Base-by-base conservation (phyloP, 2,888 invertebrate genomes). In the Abscondita cerata region DNA sequence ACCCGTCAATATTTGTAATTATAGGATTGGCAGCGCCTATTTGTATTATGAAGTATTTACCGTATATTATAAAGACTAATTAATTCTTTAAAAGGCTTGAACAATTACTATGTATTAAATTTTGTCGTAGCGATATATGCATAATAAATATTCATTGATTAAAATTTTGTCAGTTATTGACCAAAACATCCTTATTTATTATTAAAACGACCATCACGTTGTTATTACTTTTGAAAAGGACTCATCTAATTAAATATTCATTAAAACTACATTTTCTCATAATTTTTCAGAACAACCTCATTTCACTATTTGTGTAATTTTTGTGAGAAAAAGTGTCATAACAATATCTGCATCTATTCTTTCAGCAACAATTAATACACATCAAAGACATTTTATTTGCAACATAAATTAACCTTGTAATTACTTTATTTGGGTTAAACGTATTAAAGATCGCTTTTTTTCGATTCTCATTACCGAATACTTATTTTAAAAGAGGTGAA, bases 341-440 rank as follows among this genome's bases (percentile, higher is more conserved):
- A 25, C 25, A 25, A 44, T 44, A 18, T 12, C 15, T 41, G 41
- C n/a, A 41, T 41, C 15, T 41, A 41, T 44, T 44, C 44, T 44
- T 44, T 44, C 44, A 19, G 44, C 18, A 44, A 11, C 44, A n/a
- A 44, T 11, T 16, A 44, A 44, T 8, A 11, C 16, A 18, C 11
- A 44, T 18, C 44, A 18, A 18, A 44, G 18, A 6, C 40, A 40
- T 36, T 36, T 36, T 2, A 2, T 36, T 12, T 36, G 25, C 25
- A 25, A 36, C 2, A 11, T 4, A 44, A 44, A 44, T 44, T 44
- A 44, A 16, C 44, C 44, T 44, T 44, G 44, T 18, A 44, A 44
- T 44, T 44, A 44, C 3, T 13, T 40, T 40, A 40, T 15, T 44
- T 44, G 44, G 44, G 44, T 44, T 44, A 44, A 16, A 44, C 44